Percentiles rank a stretch among this genome's conserved stretches.
phyloP scores from a whole-genome alignment of 2,888 invertebrate genomes.

The Lepas anatifera region DNA sequence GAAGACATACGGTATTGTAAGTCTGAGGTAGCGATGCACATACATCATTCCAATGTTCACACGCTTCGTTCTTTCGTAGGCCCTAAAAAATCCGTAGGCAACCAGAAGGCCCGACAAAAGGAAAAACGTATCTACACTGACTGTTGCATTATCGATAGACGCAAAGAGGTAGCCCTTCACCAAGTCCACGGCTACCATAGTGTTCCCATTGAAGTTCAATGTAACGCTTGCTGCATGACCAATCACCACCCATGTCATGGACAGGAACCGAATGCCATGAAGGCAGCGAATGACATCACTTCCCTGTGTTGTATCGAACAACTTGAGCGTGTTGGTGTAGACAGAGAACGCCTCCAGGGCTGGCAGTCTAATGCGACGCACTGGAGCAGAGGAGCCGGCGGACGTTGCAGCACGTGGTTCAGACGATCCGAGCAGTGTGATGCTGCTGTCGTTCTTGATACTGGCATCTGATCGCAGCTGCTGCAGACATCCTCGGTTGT shows the following conservation, averaged over 20 bases:
- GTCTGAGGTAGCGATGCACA: neutral
- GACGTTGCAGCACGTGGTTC: too few relatives aligned
- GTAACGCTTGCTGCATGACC: constrained; percentile 23
- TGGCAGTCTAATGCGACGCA: neutral
- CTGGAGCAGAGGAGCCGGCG: neutral
- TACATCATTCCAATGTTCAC: neutral
- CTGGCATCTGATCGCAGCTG: neutral
- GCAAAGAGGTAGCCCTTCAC: neutral
- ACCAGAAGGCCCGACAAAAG: constrained; percentile 20
- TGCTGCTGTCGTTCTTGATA: neutral
- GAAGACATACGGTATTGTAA: neutral
- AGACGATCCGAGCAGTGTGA: too few relatives aligned
- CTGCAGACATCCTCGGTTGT: neutral
- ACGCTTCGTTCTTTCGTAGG: neutral
- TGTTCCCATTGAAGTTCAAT: too few relatives aligned
- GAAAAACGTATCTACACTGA: constrained; percentile 21
- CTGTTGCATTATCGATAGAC: constrained; percentile 16
- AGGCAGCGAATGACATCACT: constrained; percentile 15
- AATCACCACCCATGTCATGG: constrained; percentile 25
- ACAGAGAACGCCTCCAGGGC: constrained; percentile 49
- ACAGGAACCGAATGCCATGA: constrained; percentile 24
- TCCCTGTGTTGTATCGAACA: constrained; percentile 34
- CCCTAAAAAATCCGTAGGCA: constrained; percentile 15
- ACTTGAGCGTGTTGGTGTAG: constrained; percentile 45
- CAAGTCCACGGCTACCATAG: neutral